These are phyloP conservation scores for Neolamprologus fasciatus DNA, from an alignment of 2,113 vertebrate species.

Conservation along the genomic window DNA sequence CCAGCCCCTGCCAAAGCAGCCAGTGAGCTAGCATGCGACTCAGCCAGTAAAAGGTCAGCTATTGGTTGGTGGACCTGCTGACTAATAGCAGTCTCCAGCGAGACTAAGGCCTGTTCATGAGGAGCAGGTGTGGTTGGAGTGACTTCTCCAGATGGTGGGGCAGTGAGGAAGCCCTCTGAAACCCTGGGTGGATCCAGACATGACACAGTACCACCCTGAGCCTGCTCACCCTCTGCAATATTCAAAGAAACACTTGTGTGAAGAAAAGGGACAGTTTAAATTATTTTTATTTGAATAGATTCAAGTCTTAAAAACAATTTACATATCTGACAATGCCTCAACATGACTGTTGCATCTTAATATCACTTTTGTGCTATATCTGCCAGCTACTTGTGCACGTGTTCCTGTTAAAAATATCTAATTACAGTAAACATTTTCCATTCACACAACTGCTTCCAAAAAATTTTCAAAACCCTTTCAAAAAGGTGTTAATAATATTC, in stretches of 20 bases:
- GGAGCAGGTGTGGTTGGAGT: conserved; percentile 77
- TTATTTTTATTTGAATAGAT: neutral
- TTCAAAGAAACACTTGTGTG: neutral
- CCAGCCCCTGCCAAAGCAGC: conserved; percentile 73
- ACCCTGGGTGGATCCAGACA: conserved; percentile 74
- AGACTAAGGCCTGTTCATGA: conserved; percentile 75
- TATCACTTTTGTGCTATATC: neutral
- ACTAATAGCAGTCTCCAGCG: conserved; percentile 79
- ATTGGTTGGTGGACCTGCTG: conserved; percentile 79
- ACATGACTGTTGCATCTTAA: neutral
- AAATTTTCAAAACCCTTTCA: fast-evolving
- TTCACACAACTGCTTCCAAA: neutral
- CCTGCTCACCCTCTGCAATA: conserved; percentile 71
- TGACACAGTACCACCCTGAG: conserved; percentile 62
- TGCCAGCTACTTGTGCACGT: neutral
- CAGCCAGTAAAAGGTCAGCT: conserved; percentile 70
- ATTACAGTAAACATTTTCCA: neutral
- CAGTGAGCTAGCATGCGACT: conserved; percentile 71
- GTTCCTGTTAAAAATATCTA: neutral
- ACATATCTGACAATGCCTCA: neutral
- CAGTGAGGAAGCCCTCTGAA: conserved; percentile 82
- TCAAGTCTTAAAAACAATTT: neutral
- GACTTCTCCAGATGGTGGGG: conserved; percentile 81
- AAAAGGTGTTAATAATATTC: neutral
- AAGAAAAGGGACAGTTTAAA: neutral